Evolutionary conservation across 2,113 vertebrate genomes (phyloP), one percentile per base, ranked within the genome.

Genomic region (Myrmecobius fasciatus): DNA sequence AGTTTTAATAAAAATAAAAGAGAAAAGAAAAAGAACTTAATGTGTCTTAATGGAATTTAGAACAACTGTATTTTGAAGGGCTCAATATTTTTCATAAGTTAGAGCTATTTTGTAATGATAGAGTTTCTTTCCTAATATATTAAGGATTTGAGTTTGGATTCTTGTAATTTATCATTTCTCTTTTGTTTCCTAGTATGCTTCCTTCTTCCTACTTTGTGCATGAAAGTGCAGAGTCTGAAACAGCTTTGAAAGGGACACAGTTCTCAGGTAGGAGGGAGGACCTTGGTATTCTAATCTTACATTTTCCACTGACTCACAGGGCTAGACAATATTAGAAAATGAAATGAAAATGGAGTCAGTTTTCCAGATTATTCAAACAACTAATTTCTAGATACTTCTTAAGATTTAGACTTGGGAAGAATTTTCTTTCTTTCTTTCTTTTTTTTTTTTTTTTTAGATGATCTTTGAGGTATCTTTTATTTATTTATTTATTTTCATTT

Each of bases 251-350:
- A 89, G 25, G 2, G 46, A 60, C 11, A 25, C 36, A 49, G n/a
- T 3, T 90, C 9, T 0, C 54, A 67, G 31, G 47, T 11, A 25
- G 53, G 14, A 26, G 22, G 51, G 89, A 83, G 11, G 12, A 48
- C 1, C 60, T 47, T 52, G 53, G 36, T 49, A 28, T 93, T 56
- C 11, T 31, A 95, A 47, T 46, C 36, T 56, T 60, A 93, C 36
- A 25, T 48, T 91, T 46, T 60, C 52, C 12, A 52, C 12, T 8
- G 91, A 36, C n/a, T 93, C 25, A 22, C 36, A 83, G 89, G 28
- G 36, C 28, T 96, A 91, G 93, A 90, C 48, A 91, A 67, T 46
- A 20, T 43, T 12, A 89, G 56, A n/a, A 22, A 90, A 94, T 8
- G 91, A 89, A 52, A 3, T 46, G 43, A 36, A 53, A 56, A 22